Evolutionary conservation across 2,113 vertebrate genomes (phyloP).

Genomic region (Centropus bengalensis): DNA sequence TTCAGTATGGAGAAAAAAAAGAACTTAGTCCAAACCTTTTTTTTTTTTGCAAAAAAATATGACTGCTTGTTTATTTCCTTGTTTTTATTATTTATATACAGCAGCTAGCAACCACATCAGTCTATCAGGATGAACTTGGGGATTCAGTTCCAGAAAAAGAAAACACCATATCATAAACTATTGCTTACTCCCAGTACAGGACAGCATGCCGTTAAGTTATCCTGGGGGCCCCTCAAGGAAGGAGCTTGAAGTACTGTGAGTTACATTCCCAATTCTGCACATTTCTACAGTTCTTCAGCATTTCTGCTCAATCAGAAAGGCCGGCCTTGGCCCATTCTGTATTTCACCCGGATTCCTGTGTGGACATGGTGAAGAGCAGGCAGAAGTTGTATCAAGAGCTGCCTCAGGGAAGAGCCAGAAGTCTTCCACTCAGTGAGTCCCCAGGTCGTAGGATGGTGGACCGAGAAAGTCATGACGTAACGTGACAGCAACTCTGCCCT

Average conservation of each 20-base stretch:
- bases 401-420: neutral
- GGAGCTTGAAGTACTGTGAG: neutral
- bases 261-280: neutral
- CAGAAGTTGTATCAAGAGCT: neutral
- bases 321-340: neutral
- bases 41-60: slow-evolving; percentile 13
- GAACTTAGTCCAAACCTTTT: neutral
- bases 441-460: neutral
- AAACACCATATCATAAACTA: neutral
- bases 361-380: neutral
- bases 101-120: neutral
- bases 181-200: neutral
- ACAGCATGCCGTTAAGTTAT: neutral
- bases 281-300: neutral
- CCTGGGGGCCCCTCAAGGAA: neutral
- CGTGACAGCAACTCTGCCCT: neutral
- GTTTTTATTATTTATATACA: slow-evolving; percentile 4
- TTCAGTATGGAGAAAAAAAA: neutral
- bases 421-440: neutral
- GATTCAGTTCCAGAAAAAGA: neutral
- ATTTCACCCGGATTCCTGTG: neutral
- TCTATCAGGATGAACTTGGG: neutral
- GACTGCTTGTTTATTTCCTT: slow-evolving; percentile 16
- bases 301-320: neutral
- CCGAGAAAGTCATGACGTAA: neutral